A percentile compares a stretch with the other conserved stretches of the same genome.
These are phyloP conservation scores for Myotis brandtii DNA, from an alignment of 2,113 vertebrate species.

Conservation along the genomic window DNA sequence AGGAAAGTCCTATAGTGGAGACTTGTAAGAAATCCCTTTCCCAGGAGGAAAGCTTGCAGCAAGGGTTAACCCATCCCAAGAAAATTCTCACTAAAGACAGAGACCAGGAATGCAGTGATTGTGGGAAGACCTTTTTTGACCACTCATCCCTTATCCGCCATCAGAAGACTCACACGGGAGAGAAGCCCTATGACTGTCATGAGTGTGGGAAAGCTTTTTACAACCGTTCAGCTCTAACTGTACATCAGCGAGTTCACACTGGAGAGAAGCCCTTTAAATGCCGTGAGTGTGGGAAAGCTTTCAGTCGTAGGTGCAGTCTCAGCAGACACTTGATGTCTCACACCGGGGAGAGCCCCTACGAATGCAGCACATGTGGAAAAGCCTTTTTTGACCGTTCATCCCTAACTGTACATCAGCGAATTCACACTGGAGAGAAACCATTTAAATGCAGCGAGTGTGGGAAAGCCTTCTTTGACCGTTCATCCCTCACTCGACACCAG, in stretches of 20 bases:
- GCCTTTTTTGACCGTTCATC: conserved; percentile 81
- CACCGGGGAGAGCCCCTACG: conserved; percentile 79
- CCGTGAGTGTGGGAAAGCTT: conserved; percentile 73
- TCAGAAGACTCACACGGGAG: conserved; percentile 76
- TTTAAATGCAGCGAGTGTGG: conserved; percentile 78
- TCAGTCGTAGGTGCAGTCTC: conserved; percentile 82
- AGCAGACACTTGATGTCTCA: conserved; percentile 81
- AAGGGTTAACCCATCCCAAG: neutral
- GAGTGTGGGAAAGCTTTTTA: conserved; percentile 78
- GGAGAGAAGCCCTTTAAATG: conserved; percentile 79
- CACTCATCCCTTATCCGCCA: conserved; percentile 75
- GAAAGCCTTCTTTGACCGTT: conserved; percentile 79
- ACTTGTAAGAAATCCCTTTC: conserved; percentile 25
- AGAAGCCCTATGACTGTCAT: conserved; percentile 75
- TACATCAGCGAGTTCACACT: conserved; percentile 77
- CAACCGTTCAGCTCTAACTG: neutral
- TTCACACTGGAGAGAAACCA: conserved; percentile 82
- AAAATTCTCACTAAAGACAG: conserved; percentile 62
- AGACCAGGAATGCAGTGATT: conserved; percentile 67
- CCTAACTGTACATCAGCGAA: conserved; percentile 81
- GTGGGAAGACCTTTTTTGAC: conserved; percentile 78
- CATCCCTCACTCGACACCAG: conserved; percentile 79
- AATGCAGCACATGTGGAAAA: conserved; percentile 75
- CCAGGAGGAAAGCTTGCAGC: neutral
- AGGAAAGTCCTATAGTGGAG: neutral